Base-by-base conservation (phyloP, 2,113 vertebrate genomes). In the Willisornis vidua region DNA sequence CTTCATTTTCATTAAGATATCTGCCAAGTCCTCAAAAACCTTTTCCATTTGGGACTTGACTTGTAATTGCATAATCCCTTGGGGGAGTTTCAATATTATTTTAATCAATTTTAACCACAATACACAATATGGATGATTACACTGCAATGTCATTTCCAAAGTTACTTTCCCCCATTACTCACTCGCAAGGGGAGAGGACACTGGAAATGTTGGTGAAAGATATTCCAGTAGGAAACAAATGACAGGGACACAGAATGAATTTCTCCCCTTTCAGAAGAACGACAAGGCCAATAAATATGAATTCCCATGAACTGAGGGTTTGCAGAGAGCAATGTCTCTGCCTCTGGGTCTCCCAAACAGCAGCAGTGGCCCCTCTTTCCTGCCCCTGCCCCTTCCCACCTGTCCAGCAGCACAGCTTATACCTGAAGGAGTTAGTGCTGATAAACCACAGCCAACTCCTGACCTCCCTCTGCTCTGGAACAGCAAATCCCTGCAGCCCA, bases 1-100 rank as follows among this genome's bases (percentile, higher is more conserved):
- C 97, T 98, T 98, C 98, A 98, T 98, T 98, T 98, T 98, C 98
- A 98, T 98, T 98, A 98, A 98, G 98, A 98, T 97, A 98, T 98
- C 98, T 98, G 98, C 98, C 98, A 98, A 98, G 97, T 97, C 98
- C 96, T 98, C 97, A 97, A 98, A 98, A 97, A 94, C 96, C 97
- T 98, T 98, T 98, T 97, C 95, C 98, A 96, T 97, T 98, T 97
- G 97, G 97, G 97, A 98, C 97, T 97, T 97, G 98, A 97, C 97
- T 98, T 98, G 98, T 98, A 98, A 98, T 98, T 98, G 97, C 96
- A 97, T 85, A 95, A 95, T 98, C 98, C 98, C 98, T 97, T 95
- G 98, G 97, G 98, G 98, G 97, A 97, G 94, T 98, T 98, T 98
- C 98, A 97, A 98, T 98, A 98, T 98, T 98, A 98, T 98, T 98